These are phyloP conservation scores for Homarus gammarus DNA, from an alignment of 2,888 invertebrate species.

Conservation along the genomic window DNA sequence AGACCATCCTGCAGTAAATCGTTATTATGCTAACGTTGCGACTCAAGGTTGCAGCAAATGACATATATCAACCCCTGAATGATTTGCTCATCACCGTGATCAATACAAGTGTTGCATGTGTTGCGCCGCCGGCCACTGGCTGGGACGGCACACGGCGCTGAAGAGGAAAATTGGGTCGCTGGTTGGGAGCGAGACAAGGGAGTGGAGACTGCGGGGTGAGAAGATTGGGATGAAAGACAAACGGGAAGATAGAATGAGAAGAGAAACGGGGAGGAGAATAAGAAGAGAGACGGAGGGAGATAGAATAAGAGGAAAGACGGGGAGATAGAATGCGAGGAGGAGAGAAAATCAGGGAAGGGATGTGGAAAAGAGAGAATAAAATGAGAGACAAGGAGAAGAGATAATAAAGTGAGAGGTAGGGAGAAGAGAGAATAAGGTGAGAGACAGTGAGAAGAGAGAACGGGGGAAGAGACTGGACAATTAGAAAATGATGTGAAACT, in stretches of 20 bases:
- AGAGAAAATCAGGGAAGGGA: neutral
- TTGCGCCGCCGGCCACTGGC: neutral
- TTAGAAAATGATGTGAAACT: neutral
- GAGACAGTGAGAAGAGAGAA: neutral
- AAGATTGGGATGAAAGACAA: neutral
- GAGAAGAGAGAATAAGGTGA: neutral
- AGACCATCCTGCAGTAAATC: too few relatives aligned
- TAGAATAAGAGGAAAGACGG: neutral
- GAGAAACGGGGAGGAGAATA: neutral
- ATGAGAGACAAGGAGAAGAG: neutral
- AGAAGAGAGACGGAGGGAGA: neutral
- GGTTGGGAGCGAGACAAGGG: neutral
- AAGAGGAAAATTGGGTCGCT: neutral
- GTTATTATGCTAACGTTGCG: too few relatives aligned
- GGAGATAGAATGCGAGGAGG: slow-evolving; percentile 15
- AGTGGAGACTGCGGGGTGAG: neutral
- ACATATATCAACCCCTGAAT: neutral
- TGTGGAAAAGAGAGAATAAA: neutral
- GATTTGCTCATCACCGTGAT: slow-evolving; percentile 6
- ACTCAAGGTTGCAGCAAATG: neutral
- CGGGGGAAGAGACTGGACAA: too few relatives aligned
- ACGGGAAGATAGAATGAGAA: neutral
- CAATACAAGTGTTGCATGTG: slow-evolving; percentile 20
- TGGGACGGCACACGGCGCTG: neutral
- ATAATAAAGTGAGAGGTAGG: neutral